Base-by-base conservation (phyloP, 2,888 invertebrate species). In the Hylaea fasciaria region DNA sequence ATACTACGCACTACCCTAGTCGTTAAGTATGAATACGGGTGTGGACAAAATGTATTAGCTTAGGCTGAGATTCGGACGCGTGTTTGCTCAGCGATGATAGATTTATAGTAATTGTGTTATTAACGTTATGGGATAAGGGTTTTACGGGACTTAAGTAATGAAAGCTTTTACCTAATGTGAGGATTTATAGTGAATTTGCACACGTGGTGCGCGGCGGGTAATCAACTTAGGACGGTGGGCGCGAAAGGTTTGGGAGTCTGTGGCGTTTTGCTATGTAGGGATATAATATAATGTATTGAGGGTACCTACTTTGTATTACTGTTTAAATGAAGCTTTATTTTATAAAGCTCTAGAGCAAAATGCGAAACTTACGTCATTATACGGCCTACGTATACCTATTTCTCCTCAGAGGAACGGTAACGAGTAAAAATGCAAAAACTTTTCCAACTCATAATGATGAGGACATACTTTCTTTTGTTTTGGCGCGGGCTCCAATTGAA, bases 41-140 rank as follows among this genome's bases (percentile, higher is more conserved):
- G 88, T 89, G 90, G 91, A 92, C 91, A 86, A 91, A 92, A 92
- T 89, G 91, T 92, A 91, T 92, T 92, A 92, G 91, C 89, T 91
- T 92, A 92, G 92, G 91, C 89, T 86, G 89, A 91, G 91, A 90
- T 90, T 91, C 87, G 90, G 89, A 88, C 91, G n/a, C 85, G 82
- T 90, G 90, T 91, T 91, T 92, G 89, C 79, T 81, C 85, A 85
- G 88, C 85, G 91, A 91, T 92, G 92, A 92, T 92, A 92, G 92
- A 92, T 92, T 92, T 92, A 92, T 92, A 91, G 92, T 92, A 91
- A 92, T 91, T 92, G 91, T 91, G 92, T 92, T 92, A 92, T 91
- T 92, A 92, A 91, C 91, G 90, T 91, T 92, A 91, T 89, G 90
- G 91, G 91, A 87, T 91, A 91, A 92, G 91, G 92, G 91, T 90